A percentile compares a stretch with the other conserved stretches of the same genome.
Conservation (phyloP, 1,140 invertebrate genomes). For the Proctacanthus coquilletti region DNA sequence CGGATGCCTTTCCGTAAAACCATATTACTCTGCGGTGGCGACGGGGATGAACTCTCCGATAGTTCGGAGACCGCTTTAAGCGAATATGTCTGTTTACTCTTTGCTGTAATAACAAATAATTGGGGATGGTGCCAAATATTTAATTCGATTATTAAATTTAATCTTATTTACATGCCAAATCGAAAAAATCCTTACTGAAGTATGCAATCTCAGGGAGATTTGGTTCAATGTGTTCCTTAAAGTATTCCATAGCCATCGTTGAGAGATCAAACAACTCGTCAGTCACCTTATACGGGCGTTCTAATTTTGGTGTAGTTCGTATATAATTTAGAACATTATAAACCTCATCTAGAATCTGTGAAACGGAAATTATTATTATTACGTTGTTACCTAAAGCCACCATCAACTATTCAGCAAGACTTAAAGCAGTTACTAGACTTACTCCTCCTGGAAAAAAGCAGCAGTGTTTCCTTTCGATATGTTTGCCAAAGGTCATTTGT, state of each 20-base stretch:
- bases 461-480: conserved; percentile 76
- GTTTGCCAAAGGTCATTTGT: conserved; percentile 83
- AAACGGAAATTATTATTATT: conserved; percentile 5
- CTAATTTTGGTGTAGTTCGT: conserved; percentile 62
- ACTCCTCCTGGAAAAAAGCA: conserved; percentile 84
- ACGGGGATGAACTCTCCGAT: conserved; percentile 37
- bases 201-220: conserved; percentile 73
- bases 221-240: conserved; percentile 78
- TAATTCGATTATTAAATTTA: no score
- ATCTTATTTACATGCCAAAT: conserved; percentile 44
- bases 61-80: conserved; percentile 21
- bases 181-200: conserved; percentile 67
- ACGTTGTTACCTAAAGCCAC: neutral
- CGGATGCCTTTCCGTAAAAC: conserved; percentile 68
- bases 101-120: neutral
- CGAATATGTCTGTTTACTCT: conserved; percentile 2
- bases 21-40: conserved; percentile 64
- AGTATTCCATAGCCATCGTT: conserved; percentile 88
- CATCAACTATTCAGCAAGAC: conserved; percentile 1
- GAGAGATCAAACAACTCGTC: conserved; percentile 84
- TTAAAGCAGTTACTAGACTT: conserved; percentile 16
- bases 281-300: conserved; percentile 71
- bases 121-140: neutral
- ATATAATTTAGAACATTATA: conserved; percentile 69
- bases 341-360: conserved; percentile 51